Evolutionary conservation across 2,797 vertebrate species (phyloP).

Genomic region (Myioborus miniatus): DNA sequence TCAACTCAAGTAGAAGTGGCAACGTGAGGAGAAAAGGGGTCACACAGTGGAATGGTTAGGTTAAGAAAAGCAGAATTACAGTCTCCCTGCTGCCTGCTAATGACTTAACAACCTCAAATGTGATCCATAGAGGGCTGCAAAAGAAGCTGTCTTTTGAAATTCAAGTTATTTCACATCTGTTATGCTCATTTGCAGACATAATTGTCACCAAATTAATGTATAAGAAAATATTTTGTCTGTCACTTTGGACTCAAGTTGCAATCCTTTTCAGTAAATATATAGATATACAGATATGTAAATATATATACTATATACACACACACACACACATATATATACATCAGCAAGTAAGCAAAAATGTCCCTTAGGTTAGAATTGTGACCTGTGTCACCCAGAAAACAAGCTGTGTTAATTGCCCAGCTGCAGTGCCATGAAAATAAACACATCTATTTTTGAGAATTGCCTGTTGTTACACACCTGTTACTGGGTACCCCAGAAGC

Average conservation of each 20-base stretch:
- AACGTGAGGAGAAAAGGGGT: neutral
- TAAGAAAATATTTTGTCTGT: neutral
- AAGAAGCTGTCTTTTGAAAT: conserved; percentile 1
- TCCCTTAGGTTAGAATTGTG: neutral
- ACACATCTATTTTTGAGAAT: neutral
- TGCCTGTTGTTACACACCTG: neutral
- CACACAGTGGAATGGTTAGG: neutral
- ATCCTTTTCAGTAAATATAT: neutral
- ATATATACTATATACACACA: neutral
- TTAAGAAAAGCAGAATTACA: neutral
- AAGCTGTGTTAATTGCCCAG: neutral
- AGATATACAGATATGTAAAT: too few species aligned
- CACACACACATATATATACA: too few species aligned
- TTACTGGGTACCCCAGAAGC: neutral
- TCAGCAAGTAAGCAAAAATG: neutral
- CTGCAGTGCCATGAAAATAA: neutral
- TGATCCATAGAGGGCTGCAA: neutral
- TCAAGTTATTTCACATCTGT: neutral
- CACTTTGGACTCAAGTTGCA: neutral
- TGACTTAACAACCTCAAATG: neutral
- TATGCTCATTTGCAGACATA: neutral
- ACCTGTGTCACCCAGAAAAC: neutral
- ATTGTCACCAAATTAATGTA: neutral
- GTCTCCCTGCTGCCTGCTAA: conserved; percentile 14
- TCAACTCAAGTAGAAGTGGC: neutral